Percentiles rank a stretch among this genome's conserved stretches.
Conservation (phyloP, 2,113 vertebrate species). For the Deroptyus accipitrinus region DNA sequence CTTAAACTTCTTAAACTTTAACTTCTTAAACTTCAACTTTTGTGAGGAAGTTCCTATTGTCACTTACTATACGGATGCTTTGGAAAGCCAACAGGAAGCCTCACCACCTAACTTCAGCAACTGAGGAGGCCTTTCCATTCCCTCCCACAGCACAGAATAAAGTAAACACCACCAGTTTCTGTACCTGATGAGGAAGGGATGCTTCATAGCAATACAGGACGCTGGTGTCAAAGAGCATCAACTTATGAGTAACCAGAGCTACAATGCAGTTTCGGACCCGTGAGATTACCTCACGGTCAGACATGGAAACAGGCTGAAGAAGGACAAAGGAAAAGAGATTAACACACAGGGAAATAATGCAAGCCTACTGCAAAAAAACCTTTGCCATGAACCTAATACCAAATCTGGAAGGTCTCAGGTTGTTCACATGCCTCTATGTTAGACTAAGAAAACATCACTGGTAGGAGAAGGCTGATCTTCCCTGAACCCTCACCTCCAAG, state of each 20-base stretch:
- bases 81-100: neutral
- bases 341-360: neutral
- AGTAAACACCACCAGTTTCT: neutral
- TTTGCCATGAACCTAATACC: neutral
- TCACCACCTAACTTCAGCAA: neutral
- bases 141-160: neutral
- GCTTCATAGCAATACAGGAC: conserved; percentile 96
- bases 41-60: neutral
- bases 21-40: no score
- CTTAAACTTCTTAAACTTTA: neutral
- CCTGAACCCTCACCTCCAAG: conserved; percentile 80
- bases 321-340: neutral
- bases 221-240: conserved; percentile 93
- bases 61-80: neutral
- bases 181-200: conserved; percentile 89
- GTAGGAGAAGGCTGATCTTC: neutral
- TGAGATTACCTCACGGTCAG: conserved; percentile 95
- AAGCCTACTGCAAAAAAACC: neutral
- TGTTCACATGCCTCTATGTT: neutral
- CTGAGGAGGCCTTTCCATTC: neutral
- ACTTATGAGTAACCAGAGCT: conserved; percentile 84
- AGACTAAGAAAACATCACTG: neutral
- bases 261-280: conserved; percentile 92
- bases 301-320: conserved; percentile 81
- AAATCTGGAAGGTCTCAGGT: neutral